phyloP scores from a whole-genome alignment of 2,888 invertebrate genomes.

The Pseudolycoriella hygida region DNA sequence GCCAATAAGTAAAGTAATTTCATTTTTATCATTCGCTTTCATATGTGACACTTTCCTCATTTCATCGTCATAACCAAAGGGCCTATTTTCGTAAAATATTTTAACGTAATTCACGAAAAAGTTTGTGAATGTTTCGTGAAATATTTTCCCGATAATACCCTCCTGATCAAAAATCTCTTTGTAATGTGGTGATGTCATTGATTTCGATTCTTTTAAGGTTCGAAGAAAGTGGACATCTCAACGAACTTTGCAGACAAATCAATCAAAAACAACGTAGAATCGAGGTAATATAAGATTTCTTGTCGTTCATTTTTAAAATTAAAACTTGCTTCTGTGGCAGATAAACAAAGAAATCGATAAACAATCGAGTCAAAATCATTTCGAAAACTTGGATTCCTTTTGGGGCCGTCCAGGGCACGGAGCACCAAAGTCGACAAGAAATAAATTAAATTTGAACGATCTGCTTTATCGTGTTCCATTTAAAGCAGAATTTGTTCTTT shows the following conservation, averaged over 20 bases:
- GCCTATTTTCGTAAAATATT: no score
- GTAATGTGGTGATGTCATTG: background rate
- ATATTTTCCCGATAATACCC: background rate
- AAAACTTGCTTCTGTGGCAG: background rate
- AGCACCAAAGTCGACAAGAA: constrained; percentile 21
- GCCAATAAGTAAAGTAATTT: constrained; percentile 30
- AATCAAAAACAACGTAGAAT: constrained; percentile 29
- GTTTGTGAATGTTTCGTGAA: constrained; percentile 2
- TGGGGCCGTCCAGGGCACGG: constrained; percentile 65
- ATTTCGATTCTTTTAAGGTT: background rate
- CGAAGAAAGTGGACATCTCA: constrained; percentile 29
- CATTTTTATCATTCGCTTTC: background rate
- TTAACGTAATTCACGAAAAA: no score
- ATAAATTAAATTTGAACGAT: constrained; percentile 28
- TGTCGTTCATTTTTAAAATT: background rate
- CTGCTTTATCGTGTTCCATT: constrained; percentile 20
- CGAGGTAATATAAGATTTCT: constrained; percentile 18
- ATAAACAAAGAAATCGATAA: constrained; percentile 31
- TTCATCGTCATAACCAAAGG: no score
- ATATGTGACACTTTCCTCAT: no score
- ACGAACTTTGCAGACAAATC: constrained; percentile 35
- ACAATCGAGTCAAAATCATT: constrained; percentile 48
- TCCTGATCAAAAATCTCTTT: background rate
- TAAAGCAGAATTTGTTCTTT: background rate
- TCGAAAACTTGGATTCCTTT: constrained; percentile 54